Evolutionary conservation across 2,888 invertebrate species (phyloP).

Genomic region (Ophion costatus): DNA sequence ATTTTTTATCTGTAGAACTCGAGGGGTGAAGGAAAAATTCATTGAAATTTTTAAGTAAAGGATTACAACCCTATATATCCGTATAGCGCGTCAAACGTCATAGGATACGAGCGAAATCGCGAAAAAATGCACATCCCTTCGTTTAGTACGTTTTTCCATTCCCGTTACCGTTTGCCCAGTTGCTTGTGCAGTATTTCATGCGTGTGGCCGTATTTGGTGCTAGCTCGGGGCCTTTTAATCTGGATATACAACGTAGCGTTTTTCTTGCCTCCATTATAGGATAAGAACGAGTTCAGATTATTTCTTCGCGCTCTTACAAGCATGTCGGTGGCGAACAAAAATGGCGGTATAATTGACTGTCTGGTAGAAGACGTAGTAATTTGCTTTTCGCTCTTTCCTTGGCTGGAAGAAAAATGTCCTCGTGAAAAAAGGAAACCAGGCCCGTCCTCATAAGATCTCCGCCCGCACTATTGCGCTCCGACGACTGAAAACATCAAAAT

Average conservation of each 20-base stretch:
- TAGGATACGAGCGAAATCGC: background rate
- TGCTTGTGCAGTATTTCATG: slow-evolving; percentile 10
- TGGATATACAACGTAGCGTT: slow-evolving; percentile 52
- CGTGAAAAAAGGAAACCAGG: background rate
- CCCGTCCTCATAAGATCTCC: background rate
- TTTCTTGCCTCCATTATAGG: slow-evolving; percentile 7
- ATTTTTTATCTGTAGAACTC: too few species aligned
- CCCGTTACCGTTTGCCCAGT: slow-evolving; percentile 42
- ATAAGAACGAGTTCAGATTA: slow-evolving; percentile 2
- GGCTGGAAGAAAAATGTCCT: background rate
- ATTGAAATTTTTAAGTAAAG: too few species aligned
- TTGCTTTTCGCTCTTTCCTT: background rate
- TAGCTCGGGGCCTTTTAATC: slow-evolving; percentile 8
- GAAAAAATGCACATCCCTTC: slow-evolving; percentile 35
- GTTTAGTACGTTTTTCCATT: slow-evolving; percentile 31
- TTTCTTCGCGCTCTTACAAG: background rate
- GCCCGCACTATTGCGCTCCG: too few species aligned
- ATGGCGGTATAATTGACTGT: background rate
- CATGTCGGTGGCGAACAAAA: slow-evolving; percentile 3
- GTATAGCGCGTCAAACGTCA: too few species aligned
- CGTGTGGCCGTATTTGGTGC: slow-evolving; percentile 42
- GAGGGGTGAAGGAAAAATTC: too few species aligned
- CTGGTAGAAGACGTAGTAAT: background rate
- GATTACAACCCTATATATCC: too few species aligned
- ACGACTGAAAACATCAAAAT: too few species aligned